These are phyloP conservation scores for Jacana jacana DNA, from an alignment of 2,113 vertebrate genomes.

Conservation along the genomic window DNA sequence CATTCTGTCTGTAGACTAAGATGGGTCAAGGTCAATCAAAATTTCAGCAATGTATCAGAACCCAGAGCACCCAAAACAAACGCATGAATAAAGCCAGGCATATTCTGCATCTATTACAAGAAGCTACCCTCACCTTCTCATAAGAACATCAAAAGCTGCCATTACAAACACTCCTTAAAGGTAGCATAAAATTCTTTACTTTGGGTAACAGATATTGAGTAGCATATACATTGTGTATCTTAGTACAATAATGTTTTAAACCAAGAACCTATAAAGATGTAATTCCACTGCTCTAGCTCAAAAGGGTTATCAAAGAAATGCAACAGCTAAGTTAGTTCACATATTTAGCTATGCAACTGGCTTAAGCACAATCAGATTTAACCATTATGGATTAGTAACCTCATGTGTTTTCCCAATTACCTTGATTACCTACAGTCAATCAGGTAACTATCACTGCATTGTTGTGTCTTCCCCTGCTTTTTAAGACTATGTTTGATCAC, in stretches of 20 bases:
- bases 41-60: not conserved
- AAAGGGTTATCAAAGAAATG: not conserved
- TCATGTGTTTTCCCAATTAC: not conserved
- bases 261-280: not conserved
- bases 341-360: not conserved
- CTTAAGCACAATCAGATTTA: not conserved
- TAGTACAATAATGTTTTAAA: not conserved
- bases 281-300: not conserved
- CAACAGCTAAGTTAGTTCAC: not conserved
- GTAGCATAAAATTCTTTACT: not conserved
- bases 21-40: not conserved
- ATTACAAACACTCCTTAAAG: not conserved
- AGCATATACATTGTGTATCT: not conserved
- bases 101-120: not conserved
- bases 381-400: not conserved
- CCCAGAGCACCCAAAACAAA: not conserved
- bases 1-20: not conserved
- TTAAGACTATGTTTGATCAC: not conserved
- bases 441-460: not conserved
- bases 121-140: not conserved
- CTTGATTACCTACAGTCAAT: not conserved
- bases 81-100: not conserved
- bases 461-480: not conserved
- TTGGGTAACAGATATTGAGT: not conserved
- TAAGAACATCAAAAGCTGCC: not conserved